Percentiles rank a stretch among this genome's conserved stretches.
phyloP scores from a whole-genome alignment of 2,797 vertebrate genomes.

The Falco biarmicus region DNA sequence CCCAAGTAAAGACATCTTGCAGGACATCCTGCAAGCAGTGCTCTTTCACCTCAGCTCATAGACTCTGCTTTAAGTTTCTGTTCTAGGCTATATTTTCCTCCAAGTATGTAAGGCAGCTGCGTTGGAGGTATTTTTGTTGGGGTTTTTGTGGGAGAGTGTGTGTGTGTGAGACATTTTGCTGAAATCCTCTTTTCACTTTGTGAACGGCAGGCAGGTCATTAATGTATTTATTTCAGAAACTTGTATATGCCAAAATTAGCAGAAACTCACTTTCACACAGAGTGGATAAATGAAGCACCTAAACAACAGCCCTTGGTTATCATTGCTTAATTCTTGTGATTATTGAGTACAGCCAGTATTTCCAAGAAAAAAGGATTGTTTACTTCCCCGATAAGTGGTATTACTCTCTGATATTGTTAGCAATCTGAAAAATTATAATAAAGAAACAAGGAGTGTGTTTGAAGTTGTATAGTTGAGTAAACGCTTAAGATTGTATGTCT shows the following conservation, averaged over 20 bases:
- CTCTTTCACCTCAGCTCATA: neutral
- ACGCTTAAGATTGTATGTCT: neutral
- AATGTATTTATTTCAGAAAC: neutral
- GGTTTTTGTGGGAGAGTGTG: too few species aligned
- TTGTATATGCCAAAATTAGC: neutral
- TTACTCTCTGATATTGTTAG: neutral
- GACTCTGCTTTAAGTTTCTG: neutral
- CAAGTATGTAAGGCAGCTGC: neutral
- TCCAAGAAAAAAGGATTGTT: neutral
- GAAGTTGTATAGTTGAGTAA: neutral
- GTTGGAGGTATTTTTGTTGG: too few species aligned
- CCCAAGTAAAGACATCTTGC: neutral
- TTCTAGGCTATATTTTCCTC: neutral
- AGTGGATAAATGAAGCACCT: neutral
- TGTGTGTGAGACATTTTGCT: neutral
- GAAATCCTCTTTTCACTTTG: neutral
- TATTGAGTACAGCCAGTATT: neutral
- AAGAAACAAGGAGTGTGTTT: neutral
- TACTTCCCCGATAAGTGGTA: neutral
- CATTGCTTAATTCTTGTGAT: neutral
- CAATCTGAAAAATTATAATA: neutral
- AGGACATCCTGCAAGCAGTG: neutral
- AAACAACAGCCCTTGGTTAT: neutral
- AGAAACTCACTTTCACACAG: neutral
- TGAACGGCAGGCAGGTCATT: neutral